Evolutionary conservation across 2,797 vertebrate species (phyloP).

Genomic region (Melopsittacus undulatus): DNA sequence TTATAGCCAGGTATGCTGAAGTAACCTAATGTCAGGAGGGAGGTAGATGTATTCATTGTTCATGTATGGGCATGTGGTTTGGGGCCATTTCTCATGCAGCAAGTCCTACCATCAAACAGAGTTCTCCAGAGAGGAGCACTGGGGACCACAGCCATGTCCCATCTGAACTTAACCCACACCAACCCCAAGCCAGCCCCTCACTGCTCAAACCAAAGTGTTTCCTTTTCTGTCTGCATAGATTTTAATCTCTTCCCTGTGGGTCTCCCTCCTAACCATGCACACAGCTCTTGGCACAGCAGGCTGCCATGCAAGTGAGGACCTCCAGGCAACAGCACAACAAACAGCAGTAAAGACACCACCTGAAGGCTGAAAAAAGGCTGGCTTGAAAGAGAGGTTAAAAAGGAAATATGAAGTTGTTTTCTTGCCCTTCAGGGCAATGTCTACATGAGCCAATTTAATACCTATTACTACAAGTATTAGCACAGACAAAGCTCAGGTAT

Average conservation of each 20-base stretch:
- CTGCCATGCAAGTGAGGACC: not conserved
- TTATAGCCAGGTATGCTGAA: not conserved
- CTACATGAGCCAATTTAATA: slow-evolving; percentile 31
- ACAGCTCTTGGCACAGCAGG: not conserved
- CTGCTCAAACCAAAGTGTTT: not conserved
- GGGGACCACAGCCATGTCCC: not conserved
- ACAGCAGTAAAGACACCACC: not conserved
- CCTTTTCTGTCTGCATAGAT: not conserved
- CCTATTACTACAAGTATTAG: slow-evolving; percentile 25
- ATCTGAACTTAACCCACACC: not conserved
- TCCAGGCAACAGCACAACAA: not conserved
- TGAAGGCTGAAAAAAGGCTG: not conserved
- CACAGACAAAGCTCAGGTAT: not conserved
- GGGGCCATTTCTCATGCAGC: not conserved
- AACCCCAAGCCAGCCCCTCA: not conserved
- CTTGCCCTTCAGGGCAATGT: slow-evolving; percentile 25
- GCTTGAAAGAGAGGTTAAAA: not conserved
- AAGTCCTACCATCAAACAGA: not conserved
- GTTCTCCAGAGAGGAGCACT: not conserved
- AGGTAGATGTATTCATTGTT: not conserved
- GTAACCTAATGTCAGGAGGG: not conserved
- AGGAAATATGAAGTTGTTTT: slow-evolving; percentile 11
- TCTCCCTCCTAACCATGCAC: not conserved
- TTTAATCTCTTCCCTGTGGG: not conserved
- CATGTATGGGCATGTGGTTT: not conserved